Evolutionary conservation across 2,888 invertebrate species (phyloP).

Genomic region (Synanthedon vespiformis): DNA sequence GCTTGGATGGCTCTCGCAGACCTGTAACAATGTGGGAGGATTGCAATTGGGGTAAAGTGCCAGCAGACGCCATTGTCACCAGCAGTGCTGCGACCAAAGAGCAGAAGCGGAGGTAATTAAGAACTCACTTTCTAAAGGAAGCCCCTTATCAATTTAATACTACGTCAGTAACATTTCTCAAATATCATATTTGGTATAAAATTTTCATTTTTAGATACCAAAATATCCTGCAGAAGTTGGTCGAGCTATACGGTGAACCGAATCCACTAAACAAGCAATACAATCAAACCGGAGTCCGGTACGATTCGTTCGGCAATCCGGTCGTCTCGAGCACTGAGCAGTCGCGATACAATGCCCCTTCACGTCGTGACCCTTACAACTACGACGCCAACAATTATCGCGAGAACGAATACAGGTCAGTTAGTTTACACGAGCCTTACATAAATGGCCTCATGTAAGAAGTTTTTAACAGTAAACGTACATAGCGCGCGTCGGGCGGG

Average conservation of each 20-base stretch:
- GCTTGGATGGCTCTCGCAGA: slow-evolving; percentile 80
- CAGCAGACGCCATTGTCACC: slow-evolving; percentile 86
- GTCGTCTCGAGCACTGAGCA: slow-evolving; percentile 33
- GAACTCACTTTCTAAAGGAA: neutral
- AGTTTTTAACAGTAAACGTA: too few relatives aligned
- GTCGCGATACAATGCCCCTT: slow-evolving; percentile 27
- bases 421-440: neutral
- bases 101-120: slow-evolving; percentile 50
- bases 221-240: slow-evolving; percentile 73
- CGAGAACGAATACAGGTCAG: slow-evolving; percentile 19
- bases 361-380: slow-evolving; percentile 22
- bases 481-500: too few relatives aligned
- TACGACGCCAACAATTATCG: slow-evolving; percentile 14
- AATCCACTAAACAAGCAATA: slow-evolving; percentile 41
- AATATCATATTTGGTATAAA: too few relatives aligned
- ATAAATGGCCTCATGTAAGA: too few relatives aligned
- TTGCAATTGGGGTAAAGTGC: slow-evolving; percentile 90
- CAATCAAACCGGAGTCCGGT: slow-evolving; percentile 22
- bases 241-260: slow-evolving; percentile 67
- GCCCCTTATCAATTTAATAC: too few relatives aligned
- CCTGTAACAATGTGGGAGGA: slow-evolving; percentile 75
- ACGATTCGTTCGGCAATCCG: slow-evolving; percentile 32
- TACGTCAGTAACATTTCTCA: too few relatives aligned
- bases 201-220: slow-evolving; percentile 63
- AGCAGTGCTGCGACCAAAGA: slow-evolving; percentile 80